Evolutionary conservation across 2,113 vertebrate genomes (phyloP).

Genomic region (Hymenochirus boettgeri): DNA sequence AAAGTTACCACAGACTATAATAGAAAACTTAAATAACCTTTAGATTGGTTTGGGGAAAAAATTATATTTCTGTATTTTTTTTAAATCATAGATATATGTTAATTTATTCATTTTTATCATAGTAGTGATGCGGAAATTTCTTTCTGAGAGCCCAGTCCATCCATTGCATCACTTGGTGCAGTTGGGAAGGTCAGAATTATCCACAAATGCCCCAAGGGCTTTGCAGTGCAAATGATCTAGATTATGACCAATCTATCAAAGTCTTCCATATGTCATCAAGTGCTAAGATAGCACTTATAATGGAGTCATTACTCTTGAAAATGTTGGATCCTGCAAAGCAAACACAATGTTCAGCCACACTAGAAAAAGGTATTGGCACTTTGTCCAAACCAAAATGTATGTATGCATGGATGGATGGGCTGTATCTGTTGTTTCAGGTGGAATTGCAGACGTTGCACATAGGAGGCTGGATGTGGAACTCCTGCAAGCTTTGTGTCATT

Average conservation of each 20-base stretch:
- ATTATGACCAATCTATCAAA: slow-evolving; percentile 37
- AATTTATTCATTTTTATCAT: no score
- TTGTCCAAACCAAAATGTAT: background rate
- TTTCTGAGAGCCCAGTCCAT: no score
- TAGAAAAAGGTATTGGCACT: slow-evolving; percentile 26
- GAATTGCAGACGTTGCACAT: slow-evolving; percentile 27
- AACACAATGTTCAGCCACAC: slow-evolving; percentile 15
- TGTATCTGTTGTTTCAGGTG: slow-evolving; percentile 11
- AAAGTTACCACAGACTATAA: no score
- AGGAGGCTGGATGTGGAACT: slow-evolving; percentile 4
- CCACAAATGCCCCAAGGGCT: slow-evolving; percentile 10
- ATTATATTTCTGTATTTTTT: no score
- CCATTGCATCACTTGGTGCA: slow-evolving; percentile 3
- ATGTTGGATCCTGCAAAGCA: slow-evolving; percentile 28
- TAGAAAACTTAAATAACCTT: no score
- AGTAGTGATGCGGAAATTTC: no score
- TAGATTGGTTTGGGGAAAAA: no score
- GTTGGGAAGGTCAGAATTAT: slow-evolving; percentile 6
- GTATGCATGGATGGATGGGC: slow-evolving; percentile 30
- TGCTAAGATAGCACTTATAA: slow-evolving; percentile 36
- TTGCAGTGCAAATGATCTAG: slow-evolving; percentile 36
- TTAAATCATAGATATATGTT: no score
- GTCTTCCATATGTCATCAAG: slow-evolving; percentile 23
- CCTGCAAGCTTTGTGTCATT: slow-evolving; percentile 1
- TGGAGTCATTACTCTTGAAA: slow-evolving; percentile 40